Evolutionary conservation across 1,140 invertebrate genomes (phyloP), one percentile per base, ranked within the genome.

Genomic region (Theocolax elegans): DNA sequence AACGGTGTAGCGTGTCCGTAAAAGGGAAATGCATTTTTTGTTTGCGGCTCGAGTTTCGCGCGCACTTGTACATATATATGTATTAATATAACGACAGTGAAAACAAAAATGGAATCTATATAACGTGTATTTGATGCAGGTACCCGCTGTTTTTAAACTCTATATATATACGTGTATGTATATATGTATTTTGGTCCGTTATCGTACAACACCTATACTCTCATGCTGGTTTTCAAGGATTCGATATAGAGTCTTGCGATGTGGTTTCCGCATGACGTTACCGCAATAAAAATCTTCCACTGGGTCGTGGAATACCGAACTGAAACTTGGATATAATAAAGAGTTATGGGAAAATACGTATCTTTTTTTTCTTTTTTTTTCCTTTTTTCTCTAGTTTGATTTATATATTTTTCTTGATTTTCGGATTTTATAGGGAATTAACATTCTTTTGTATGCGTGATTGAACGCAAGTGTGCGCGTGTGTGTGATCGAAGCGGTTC

Each of bases 21-120:
- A 70, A 64, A 64, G 69, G 65, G 60, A 69, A 68, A 74, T 70
- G 51, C 66, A 62, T 62, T 67, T 70, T 69, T 46, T 31, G n/a
- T n/a, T n/a, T 62, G 40, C 44, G 35, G 7, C 48, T 54, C 67
- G 63, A 38, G 51, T 60, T 69, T 72, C 73, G 35, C 62, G 35
- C 38, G 21, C 25, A 21, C 44, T 54, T 56, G 31, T 27, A 49
- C 31, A 15, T 44, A 42, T 15, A 56, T n/a, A 56, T 46, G 8
- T 12, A 12, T 17, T 7, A 35, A 35, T 35, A 35, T 35, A 54
- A 56, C 67, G 58, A 63, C 67, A 69, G 67, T 69, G 67, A 69
- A 69, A 69, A 69, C 67, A 62, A 69, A 48, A 69, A 69, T 69
- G 58, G 58, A 54, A 69, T 69, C 58, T 54, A 35, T 35, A 35